These are phyloP conservation scores for Teleogryllus occipitalis DNA, from an alignment of 1,140 invertebrate species.

Conservation along the genomic window DNA sequence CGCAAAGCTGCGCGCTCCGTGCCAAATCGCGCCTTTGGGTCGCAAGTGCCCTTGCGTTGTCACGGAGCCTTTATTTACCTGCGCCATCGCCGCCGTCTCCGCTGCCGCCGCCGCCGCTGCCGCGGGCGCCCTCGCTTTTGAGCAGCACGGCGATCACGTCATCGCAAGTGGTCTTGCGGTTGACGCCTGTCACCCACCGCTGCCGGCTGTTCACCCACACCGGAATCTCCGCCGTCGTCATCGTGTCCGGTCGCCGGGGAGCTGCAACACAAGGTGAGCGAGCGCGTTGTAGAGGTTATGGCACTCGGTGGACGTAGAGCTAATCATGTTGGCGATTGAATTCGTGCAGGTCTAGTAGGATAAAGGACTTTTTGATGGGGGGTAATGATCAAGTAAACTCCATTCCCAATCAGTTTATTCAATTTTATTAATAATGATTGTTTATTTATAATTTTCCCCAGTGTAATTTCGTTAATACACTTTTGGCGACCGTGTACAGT, in stretches of 20 bases:
- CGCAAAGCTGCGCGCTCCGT: too few relatives aligned
- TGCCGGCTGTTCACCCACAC: slow-evolving; percentile 65
- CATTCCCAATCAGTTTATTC: too few relatives aligned
- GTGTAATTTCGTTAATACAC: too few relatives aligned
- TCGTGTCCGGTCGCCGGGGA: neutral
- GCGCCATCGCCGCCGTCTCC: slow-evolving; percentile 28
- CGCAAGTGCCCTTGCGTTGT: too few relatives aligned
- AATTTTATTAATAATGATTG: too few relatives aligned
- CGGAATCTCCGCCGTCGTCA: slow-evolving; percentile 49
- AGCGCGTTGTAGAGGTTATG: neutral
- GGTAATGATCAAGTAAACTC: too few relatives aligned
- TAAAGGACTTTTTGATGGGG: too few relatives aligned
- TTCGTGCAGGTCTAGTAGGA: neutral
- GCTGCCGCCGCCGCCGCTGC: slow-evolving; percentile 10
- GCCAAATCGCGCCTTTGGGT: too few relatives aligned
- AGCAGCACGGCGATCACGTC: slow-evolving; percentile 64
- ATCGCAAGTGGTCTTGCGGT: slow-evolving; percentile 63
- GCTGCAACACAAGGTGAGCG: neutral
- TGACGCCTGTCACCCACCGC: slow-evolving; percentile 70
- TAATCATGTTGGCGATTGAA: neutral
- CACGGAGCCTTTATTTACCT: too few relatives aligned
- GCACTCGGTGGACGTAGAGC: too few relatives aligned
- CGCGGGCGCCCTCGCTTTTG: slow-evolving; percentile 35
- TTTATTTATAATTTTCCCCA: too few relatives aligned
- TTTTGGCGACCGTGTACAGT: too few relatives aligned